Evolutionary conservation across 2,888 invertebrate species (phyloP).

Genomic region (Pinctada fucata): DNA sequence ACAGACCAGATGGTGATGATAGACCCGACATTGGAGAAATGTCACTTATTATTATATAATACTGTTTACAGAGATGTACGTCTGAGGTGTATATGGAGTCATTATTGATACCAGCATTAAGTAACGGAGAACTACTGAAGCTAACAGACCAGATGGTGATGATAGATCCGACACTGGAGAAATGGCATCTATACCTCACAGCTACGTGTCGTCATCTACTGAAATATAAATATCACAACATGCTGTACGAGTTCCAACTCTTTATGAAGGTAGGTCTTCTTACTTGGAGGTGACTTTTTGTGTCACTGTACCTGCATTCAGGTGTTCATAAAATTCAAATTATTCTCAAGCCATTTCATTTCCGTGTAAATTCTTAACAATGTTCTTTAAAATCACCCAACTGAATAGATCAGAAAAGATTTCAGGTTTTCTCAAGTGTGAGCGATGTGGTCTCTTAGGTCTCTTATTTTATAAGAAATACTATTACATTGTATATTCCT

Average conservation of each 20-base stretch:
- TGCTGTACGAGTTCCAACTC: conserved; percentile 75
- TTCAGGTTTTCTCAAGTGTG: too few relatives aligned
- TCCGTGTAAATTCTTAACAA: too few relatives aligned
- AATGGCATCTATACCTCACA: conserved; percentile 72
- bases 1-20: conserved; percentile 70
- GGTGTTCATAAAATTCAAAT: too few relatives aligned
- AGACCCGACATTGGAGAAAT: too few relatives aligned
- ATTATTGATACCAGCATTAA: conserved; percentile 71
- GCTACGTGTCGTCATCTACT: conserved; percentile 74
- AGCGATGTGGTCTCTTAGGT: too few relatives aligned
- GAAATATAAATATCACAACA: conserved; percentile 67
- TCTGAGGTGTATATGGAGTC: conserved; percentile 75
- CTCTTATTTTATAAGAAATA: not conserved
- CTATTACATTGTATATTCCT: not conserved
- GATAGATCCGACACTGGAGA: conserved; percentile 71
- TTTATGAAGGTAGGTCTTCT: conserved; percentile 74
- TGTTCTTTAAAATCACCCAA: too few relatives aligned
- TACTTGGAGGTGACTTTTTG: not conserved
- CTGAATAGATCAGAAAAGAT: too few relatives aligned
- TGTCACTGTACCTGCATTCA: not conserved
- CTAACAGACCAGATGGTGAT: conserved; percentile 71
- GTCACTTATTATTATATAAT: too few relatives aligned
- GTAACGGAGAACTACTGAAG: conserved; percentile 66
- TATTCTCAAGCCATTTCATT: too few relatives aligned
- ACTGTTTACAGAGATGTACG: conserved; percentile 61